Evolutionary conservation across 2,888 invertebrate species (phyloP).

Genomic region (Chaetogeoica ovagalla): DNA sequence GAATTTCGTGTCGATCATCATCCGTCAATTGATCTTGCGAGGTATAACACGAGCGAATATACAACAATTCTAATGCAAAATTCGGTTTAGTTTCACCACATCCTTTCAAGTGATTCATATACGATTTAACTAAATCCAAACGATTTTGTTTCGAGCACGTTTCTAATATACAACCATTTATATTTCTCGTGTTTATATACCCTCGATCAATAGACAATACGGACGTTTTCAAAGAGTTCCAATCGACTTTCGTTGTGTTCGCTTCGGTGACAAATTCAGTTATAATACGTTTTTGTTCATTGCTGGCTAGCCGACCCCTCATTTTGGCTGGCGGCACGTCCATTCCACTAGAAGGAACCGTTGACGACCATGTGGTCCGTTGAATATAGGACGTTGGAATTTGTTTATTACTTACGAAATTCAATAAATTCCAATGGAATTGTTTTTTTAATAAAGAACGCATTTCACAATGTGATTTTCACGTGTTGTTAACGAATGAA

Average conservation of each 20-base stretch:
- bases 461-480: background rate
- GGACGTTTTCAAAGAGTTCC: slow-evolving; percentile 14
- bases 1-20: slow-evolving; percentile 55
- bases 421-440: background rate
- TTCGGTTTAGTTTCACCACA: slow-evolving; percentile 62
- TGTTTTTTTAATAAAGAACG: slow-evolving; percentile 15
- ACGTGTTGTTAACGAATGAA: no score
- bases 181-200: slow-evolving; percentile 40
- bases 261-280: slow-evolving; percentile 20
- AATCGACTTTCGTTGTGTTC: background rate
- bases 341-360: background rate
- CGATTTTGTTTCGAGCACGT: slow-evolving; percentile 20
- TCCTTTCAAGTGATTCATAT: slow-evolving; percentile 64
- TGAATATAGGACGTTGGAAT: background rate
- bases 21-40: slow-evolving; percentile 58
- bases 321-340: background rate
- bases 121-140: slow-evolving; percentile 57
- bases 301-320: slow-evolving; percentile 20
- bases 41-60: slow-evolving; percentile 64
- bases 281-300: slow-evolving; percentile 42
- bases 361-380: background rate
- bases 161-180: slow-evolving; percentile 38
- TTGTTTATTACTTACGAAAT: background rate
- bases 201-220: slow-evolving; percentile 36
- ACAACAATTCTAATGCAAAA: slow-evolving; percentile 65